phyloP scores from a whole-genome alignment of 2,113 vertebrate species.

The Thomomys bottae region DNA sequence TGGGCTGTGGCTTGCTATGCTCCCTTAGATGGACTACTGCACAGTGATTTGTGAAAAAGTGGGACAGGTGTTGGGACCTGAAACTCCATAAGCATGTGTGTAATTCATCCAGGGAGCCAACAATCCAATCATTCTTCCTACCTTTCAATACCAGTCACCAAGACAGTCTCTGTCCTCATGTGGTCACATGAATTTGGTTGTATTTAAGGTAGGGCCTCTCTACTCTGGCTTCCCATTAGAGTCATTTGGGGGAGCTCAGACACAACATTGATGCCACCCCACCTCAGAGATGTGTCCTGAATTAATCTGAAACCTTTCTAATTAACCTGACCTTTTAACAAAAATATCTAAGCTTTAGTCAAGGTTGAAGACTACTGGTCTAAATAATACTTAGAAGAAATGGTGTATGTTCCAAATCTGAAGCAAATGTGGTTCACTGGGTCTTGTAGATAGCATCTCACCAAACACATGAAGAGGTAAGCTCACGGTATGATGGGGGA shows the following conservation, averaged over 20 bases:
- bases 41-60: accelerated
- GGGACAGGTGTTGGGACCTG: neutral
- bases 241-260: neutral
- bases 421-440: accelerated
- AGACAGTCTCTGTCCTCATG: no score
- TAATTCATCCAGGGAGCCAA: neutral
- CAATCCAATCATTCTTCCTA: neutral
- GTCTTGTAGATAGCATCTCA: neutral
- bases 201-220: neutral
- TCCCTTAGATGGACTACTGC: neutral
- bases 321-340: neutral
- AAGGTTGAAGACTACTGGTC: neutral
- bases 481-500: accelerated
- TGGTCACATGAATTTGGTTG: accelerated
- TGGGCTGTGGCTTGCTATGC: no score
- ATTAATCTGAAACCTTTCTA: neutral
- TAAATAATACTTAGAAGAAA: neutral
- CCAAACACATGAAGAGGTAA: accelerated
- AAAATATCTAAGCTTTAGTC: neutral
- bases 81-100: neutral
- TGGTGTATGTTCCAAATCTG: no score
- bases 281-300: neutral
- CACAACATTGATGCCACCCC: accelerated
- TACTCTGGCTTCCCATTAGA: no score
- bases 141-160: neutral